Evolutionary conservation across 2,888 invertebrate species (phyloP).

Genomic region (Phasia obesa): DNA sequence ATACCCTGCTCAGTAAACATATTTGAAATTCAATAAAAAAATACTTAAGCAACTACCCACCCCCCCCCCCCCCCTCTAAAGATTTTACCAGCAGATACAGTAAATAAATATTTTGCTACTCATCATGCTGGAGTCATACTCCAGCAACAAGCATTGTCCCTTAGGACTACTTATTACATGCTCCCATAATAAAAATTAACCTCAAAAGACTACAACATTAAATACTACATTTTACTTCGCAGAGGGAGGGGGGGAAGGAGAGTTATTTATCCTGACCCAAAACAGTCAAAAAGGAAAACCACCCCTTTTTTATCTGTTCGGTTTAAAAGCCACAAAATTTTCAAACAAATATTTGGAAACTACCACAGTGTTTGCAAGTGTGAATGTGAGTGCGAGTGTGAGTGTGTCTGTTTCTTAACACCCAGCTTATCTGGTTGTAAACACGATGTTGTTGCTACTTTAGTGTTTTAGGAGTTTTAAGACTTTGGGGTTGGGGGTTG

Average conservation of each 20-base stretch:
- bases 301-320: neutral
- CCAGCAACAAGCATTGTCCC: slow-evolving; percentile 8
- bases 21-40: slow-evolving; percentile 60
- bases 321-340: slow-evolving; percentile 6
- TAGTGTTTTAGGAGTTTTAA: neutral
- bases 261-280: neutral
- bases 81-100: neutral
- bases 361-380: neutral
- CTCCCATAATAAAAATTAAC: slow-evolving; percentile 40
- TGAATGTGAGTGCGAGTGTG: neutral
- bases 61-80: neutral
- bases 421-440: slow-evolving; percentile 34
- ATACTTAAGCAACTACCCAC: slow-evolving; percentile 11
- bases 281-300: slow-evolving; percentile 1
- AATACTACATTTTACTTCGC: neutral
- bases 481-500: neutral
- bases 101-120: neutral
- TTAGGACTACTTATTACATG: slow-evolving; percentile 42
- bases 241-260: neutral
- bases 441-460: slow-evolving; percentile 16
- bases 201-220: slow-evolving; percentile 22
- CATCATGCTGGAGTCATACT: neutral
- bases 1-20: neutral
- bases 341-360: slow-evolving; percentile 22
- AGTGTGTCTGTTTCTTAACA: neutral